Percentiles rank a stretch among this genome's conserved stretches.
These are phyloP conservation scores for Aradophagus sp. DNA, from an alignment of 1,140 invertebrate species.

Conservation along the genomic window DNA sequence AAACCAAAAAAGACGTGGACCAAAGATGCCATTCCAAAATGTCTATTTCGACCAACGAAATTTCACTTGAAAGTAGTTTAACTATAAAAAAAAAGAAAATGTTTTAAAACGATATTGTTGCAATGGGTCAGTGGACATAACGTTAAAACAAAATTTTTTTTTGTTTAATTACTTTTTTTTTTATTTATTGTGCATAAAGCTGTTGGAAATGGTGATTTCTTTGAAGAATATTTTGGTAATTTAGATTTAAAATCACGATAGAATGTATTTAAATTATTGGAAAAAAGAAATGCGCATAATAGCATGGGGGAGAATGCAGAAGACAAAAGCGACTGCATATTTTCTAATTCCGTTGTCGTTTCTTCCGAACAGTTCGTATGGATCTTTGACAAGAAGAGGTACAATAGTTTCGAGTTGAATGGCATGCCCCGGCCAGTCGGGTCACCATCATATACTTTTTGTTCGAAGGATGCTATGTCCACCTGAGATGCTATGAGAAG, in stretches of 20 bases:
- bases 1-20: conserved; percentile 13
- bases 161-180: no score
- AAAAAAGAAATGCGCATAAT: conserved; percentile 50
- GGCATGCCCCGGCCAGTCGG: conserved; percentile 60
- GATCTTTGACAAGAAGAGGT: conserved; percentile 69
- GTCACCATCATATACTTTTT: conserved; percentile 68
- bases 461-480: conserved; percentile 45
- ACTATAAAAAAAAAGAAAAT: no score
- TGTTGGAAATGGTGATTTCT: no score
- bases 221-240: no score
- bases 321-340: conserved; percentile 67
- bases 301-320: conserved; percentile 6
- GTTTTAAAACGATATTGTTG: no score
- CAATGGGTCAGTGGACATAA: no score
- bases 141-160: no score
- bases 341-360: conserved; percentile 72
- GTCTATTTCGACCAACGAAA: conserved; percentile 23
- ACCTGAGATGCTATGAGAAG: conserved; percentile 50
- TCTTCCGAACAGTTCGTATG: conserved; percentile 64
- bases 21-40: conserved; percentile 19
- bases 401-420: conserved; percentile 64
- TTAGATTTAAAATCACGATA: no score
- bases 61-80: neutral
- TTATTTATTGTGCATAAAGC: no score
- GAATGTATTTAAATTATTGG: no score